A percentile compares a stretch with the other conserved stretches of the same genome.
These are phyloP conservation scores for Narcine bancroftii DNA, from an alignment of 2,113 vertebrate species.

Conservation along the genomic window DNA sequence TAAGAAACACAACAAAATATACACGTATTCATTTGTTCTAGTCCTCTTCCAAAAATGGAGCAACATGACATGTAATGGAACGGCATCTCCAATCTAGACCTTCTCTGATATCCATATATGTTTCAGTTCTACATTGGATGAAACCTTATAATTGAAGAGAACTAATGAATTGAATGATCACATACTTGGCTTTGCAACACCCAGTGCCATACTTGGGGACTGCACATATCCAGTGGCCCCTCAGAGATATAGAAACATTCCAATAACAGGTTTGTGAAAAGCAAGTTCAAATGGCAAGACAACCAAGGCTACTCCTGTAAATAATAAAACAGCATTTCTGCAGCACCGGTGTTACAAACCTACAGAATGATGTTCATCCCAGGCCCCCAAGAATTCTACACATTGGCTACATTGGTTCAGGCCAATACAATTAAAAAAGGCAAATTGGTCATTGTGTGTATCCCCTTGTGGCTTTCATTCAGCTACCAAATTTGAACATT, in stretches of 20 bases:
- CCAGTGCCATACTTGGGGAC: neutral
- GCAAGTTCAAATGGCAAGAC: neutral
- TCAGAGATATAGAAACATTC: neutral
- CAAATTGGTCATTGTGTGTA: neutral
- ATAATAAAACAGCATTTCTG: neutral
- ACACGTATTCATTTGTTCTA: neutral
- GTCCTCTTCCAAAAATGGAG: neutral
- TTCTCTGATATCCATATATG: neutral
- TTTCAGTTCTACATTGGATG: neutral
- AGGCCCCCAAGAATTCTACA: neutral
- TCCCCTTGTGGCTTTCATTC: neutral
- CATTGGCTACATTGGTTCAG: neutral
- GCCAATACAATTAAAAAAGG: neutral
- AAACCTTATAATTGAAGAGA: neutral
- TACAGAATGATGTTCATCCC: neutral
- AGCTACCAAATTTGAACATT: neutral
- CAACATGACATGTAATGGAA: neutral
- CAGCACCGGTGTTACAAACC: neutral
- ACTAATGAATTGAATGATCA: neutral
- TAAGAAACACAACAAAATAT: neutral
- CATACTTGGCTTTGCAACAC: neutral
- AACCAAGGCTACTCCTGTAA: neutral
- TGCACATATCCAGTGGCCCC: neutral
- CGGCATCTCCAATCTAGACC: neutral
- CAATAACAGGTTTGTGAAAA: neutral